Evolutionary conservation across 2,797 vertebrate species (phyloP).

Genomic region (Delichon dasypus): DNA sequence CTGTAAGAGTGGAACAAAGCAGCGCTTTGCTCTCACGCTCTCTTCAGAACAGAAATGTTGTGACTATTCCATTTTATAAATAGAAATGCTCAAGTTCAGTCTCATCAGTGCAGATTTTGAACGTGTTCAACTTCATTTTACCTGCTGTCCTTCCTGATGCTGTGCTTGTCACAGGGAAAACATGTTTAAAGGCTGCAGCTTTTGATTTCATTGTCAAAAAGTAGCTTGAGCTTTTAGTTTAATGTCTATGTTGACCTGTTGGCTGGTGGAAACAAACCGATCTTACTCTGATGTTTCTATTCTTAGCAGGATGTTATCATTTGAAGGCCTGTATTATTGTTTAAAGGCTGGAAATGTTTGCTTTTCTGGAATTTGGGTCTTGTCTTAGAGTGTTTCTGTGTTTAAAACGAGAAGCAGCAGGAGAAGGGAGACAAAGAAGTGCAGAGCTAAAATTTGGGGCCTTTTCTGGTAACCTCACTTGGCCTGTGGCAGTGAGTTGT

Average conservation of each 20-base stretch:
- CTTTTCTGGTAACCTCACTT: neutral
- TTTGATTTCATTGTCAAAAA: neutral
- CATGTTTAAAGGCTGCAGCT: neutral
- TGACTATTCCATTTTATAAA: neutral
- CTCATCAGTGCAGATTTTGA: neutral
- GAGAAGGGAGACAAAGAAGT: neutral
- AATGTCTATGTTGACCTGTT: fast-evolving
- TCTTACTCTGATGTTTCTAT: neutral
- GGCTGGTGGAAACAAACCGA: neutral
- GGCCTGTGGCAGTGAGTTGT: neutral
- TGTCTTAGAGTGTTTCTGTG: neutral
- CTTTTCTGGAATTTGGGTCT: slow-evolving; percentile 1
- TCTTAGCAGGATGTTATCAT: neutral
- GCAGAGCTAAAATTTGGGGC: neutral
- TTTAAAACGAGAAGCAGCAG: neutral
- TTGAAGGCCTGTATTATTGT: neutral
- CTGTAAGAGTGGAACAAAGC: neutral
- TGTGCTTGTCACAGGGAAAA: neutral
- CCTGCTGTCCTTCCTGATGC: neutral
- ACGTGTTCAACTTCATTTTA: neutral
- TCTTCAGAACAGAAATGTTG: neutral
- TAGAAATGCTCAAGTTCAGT: neutral
- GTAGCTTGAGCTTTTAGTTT: neutral
- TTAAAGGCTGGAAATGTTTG: neutral
- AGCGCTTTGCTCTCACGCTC: fast-evolving